Conservation (phyloP, 2,888 invertebrate genomes). For the Panzeria rudis region DNA sequence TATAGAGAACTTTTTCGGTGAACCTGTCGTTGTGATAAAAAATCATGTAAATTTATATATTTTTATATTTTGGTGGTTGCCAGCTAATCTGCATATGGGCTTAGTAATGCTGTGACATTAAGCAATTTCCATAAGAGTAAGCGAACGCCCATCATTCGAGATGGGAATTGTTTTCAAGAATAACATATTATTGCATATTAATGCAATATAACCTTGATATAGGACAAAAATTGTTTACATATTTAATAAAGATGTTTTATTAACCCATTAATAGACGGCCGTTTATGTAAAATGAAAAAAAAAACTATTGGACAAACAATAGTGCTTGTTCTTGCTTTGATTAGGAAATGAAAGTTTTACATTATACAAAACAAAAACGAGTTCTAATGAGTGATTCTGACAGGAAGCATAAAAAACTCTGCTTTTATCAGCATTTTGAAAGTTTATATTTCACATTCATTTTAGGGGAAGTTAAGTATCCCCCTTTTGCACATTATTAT, state of each 20-base stretch:
- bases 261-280: neutral
- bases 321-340: too few relatives aligned
- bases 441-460: too few relatives aligned
- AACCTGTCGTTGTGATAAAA: slow-evolving; percentile 69
- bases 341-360: too few relatives aligned
- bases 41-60: slow-evolving; percentile 61
- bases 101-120: slow-evolving; percentile 69
- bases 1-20: slow-evolving; percentile 38
- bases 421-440: too few relatives aligned
- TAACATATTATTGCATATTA: neutral
- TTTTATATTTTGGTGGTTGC: slow-evolving; percentile 29
- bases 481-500: too few relatives aligned
- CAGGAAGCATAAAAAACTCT: too few relatives aligned
- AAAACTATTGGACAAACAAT: too few relatives aligned
- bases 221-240: slow-evolving; percentile 44
- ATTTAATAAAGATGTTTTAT: slow-evolving; percentile 27
- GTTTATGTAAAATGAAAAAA: neutral
- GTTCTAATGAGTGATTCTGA: too few relatives aligned
- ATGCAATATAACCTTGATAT: slow-evolving; percentile 60
- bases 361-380: too few relatives aligned
- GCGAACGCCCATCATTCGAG: slow-evolving; percentile 62
- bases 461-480: too few relatives aligned
- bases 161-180: slow-evolving; percentile 21
- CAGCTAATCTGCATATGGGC: slow-evolving; percentile 69
- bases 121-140: slow-evolving; percentile 66